phyloP scores from a whole-genome alignment of 2,113 vertebrate genomes.

The Delphinus delphis region DNA sequence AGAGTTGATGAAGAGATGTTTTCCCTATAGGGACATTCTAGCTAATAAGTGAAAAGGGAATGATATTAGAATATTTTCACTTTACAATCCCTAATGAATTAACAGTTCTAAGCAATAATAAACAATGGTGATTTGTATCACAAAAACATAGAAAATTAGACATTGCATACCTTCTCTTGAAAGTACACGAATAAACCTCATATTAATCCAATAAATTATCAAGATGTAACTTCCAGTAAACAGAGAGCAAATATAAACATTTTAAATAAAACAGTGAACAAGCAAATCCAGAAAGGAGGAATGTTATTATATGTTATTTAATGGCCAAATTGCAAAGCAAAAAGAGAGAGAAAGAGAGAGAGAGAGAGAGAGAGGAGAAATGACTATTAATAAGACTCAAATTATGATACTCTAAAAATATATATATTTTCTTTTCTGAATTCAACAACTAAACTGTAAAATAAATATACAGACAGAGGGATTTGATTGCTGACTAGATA shows the following conservation, averaged over 20 bases:
- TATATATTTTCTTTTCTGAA: background rate
- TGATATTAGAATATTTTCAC: background rate
- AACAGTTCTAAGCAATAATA: background rate
- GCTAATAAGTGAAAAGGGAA: background rate
- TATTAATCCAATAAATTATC: background rate
- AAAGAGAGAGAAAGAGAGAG: background rate
- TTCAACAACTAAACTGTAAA: background rate
- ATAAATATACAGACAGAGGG: background rate
- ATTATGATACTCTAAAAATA: background rate
- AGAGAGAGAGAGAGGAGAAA: background rate
- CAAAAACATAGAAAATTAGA: background rate
- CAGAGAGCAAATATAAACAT: background rate
- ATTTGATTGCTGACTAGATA: background rate
- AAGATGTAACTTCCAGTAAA: background rate
- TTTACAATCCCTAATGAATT: background rate
- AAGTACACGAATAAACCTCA: background rate
- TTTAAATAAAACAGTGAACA: background rate
- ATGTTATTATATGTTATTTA: background rate
- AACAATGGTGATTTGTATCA: background rate
- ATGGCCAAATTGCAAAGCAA: background rate
- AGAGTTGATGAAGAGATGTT: background rate
- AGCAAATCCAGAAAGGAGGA: background rate
- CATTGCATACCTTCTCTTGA: background rate
- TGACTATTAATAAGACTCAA: background rate
- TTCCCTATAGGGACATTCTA: background rate